Conservation (phyloP, 2,888 invertebrate species). For the Ganaspis brasiliensis region DNA sequence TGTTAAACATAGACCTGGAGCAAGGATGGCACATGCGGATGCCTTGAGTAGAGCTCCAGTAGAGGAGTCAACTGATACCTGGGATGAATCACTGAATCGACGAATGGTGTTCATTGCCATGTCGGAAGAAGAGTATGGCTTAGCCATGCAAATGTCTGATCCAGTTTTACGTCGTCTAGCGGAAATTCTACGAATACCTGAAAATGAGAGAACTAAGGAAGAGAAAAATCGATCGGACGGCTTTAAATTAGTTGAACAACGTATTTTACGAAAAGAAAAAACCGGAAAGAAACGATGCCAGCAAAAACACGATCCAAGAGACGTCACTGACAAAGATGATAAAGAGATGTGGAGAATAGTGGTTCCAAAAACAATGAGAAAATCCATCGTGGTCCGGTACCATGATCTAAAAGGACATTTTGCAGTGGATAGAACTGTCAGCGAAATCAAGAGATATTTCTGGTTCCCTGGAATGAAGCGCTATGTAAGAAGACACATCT, state of each 20-base stretch:
- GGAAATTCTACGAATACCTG: slow-evolving; percentile 44
- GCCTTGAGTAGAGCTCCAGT: slow-evolving; percentile 57
- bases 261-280: slow-evolving; percentile 46
- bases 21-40: slow-evolving; percentile 59
- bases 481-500: background rate
- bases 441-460: slow-evolving; percentile 17
- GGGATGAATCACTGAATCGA: background rate
- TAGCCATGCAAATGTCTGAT: slow-evolving; percentile 39
- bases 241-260: slow-evolving; percentile 28
- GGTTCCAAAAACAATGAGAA: slow-evolving; percentile 45
- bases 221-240: background rate
- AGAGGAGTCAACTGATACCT: slow-evolving; percentile 24
- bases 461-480: slow-evolving; percentile 38
- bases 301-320: too few species aligned
- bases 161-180: slow-evolving; percentile 49
- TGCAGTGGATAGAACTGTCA: slow-evolving; percentile 50
- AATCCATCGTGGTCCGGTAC: slow-evolving; percentile 40
- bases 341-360: slow-evolving; percentile 55
- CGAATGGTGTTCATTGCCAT: background rate
- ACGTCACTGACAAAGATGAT: too few species aligned
- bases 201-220: background rate
- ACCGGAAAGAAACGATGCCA: too few species aligned
- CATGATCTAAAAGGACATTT: slow-evolving; percentile 55
- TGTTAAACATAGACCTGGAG: slow-evolving; percentile 21
- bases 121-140: background rate